phyloP scores from a whole-genome alignment of 1,140 invertebrate genomes.

The Solen grandis region DNA sequence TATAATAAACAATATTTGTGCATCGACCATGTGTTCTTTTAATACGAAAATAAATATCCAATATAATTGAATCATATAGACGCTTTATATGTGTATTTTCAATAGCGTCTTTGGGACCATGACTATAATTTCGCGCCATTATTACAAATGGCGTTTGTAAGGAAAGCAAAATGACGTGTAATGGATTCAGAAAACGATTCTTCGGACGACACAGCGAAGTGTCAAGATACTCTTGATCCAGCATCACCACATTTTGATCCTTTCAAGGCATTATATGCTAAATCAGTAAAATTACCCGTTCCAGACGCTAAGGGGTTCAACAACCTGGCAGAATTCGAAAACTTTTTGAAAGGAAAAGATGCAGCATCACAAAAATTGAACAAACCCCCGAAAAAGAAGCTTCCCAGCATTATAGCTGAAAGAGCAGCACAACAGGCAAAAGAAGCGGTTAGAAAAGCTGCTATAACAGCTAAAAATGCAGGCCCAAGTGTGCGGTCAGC shows the following conservation, averaged over 20 bases:
- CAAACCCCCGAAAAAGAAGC: not conserved
- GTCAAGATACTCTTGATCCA: slow-evolving; percentile 59
- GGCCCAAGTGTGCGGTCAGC: slow-evolving; percentile 17
- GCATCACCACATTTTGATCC: slow-evolving; percentile 65
- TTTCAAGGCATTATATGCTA: slow-evolving; percentile 60
- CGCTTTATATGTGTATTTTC: too few relatives aligned
- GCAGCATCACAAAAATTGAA: slow-evolving; percentile 9
- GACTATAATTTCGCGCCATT: too few relatives aligned
- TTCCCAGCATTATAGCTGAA: slow-evolving; percentile 15
- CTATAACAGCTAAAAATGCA: slow-evolving; percentile 18
- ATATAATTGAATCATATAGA: too few relatives aligned
- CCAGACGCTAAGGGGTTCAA: slow-evolving; percentile 61
- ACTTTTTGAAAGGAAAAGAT: slow-evolving; percentile 52
- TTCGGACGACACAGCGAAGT: too few relatives aligned
- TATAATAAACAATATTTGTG: too few relatives aligned
- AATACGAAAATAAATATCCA: too few relatives aligned
- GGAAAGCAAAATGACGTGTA: too few relatives aligned
- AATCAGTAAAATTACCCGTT: slow-evolving; percentile 47
- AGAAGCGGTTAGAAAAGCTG: slow-evolving; percentile 49
- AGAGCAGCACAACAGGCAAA: slow-evolving; percentile 20
- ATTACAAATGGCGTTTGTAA: too few relatives aligned
- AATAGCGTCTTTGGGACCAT: too few relatives aligned
- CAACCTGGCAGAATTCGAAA: slow-evolving; percentile 70
- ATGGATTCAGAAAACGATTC: too few relatives aligned
- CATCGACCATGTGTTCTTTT: too few relatives aligned